These are phyloP conservation scores for Oxyura jamaicensis DNA, from an alignment of 2,113 vertebrate species.

Conservation along the genomic window DNA sequence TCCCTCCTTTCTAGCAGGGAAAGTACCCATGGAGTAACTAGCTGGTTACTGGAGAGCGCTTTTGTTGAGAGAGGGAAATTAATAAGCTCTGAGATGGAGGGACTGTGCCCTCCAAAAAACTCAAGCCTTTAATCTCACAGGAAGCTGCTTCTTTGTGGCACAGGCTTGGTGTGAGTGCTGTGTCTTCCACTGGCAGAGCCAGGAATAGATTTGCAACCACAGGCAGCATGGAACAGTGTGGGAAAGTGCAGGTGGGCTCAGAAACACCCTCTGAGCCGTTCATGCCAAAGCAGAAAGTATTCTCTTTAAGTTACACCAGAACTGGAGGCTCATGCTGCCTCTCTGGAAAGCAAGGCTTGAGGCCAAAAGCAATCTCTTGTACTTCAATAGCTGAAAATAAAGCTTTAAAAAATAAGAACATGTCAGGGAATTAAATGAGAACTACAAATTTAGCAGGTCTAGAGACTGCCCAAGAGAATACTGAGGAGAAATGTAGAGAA, in stretches of 20 bases:
- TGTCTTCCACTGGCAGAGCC: not conserved
- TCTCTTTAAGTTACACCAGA: not conserved
- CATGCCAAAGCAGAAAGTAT: not conserved
- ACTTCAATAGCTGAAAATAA: slow-evolving; percentile 43
- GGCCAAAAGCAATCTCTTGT: slow-evolving; percentile 51
- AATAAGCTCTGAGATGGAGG: not conserved
- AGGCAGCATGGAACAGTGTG: rapidly evolving
- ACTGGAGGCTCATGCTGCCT: not conserved
- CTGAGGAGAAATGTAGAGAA: slow-evolving; percentile 36
- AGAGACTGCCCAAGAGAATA: slow-evolving; percentile 35
- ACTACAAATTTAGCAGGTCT: slow-evolving; percentile 36
- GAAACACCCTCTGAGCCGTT: not conserved
- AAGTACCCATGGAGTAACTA: not conserved
- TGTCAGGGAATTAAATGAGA: slow-evolving; percentile 61
- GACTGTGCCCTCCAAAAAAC: not conserved
- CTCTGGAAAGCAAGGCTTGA: slow-evolving; percentile 22
- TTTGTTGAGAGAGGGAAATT: not conserved
- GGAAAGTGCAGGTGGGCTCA: not conserved
- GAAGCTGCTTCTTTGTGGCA: rapidly evolving
- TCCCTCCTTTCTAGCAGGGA: not conserved
- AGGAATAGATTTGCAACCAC: not conserved
- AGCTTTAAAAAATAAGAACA: slow-evolving; percentile 56
- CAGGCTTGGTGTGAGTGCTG: rapidly evolving
- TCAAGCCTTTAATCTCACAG: not conserved
- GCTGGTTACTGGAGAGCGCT: not conserved